phyloP scores from a whole-genome alignment of 2,113 vertebrate genomes.

The rabbit (Oryctolagus cuniculus) region mOryCun1.1 NC_091435.1:97550001-97550500 shows the following conservation, averaged over 20 bases:
- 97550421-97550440: conserved; percentile 3
- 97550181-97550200: not conserved
- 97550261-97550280: conserved; percentile 54
- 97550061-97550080: not conserved
- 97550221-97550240: not conserved
- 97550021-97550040: conserved; percentile 17
- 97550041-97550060: not conserved
- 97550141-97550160: not conserved
- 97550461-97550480: not conserved
- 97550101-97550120: not conserved
- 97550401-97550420: not conserved
- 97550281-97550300: conserved; percentile 28
- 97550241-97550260: conserved; percentile 49
- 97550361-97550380: conserved; percentile 28
- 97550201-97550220: not conserved
- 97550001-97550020: not conserved
- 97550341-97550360: conserved; percentile 42
- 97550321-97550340: not conserved
- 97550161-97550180: not conserved
- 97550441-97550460: not conserved
- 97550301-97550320: not conserved
- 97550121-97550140: not conserved
- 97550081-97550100: not conserved
- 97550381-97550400: not conserved
- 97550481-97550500: not conserved